These are phyloP conservation scores for Microtus obscurus DNA, from an alignment of 2,797 vertebrate species.

Conservation along the genomic window DNA sequence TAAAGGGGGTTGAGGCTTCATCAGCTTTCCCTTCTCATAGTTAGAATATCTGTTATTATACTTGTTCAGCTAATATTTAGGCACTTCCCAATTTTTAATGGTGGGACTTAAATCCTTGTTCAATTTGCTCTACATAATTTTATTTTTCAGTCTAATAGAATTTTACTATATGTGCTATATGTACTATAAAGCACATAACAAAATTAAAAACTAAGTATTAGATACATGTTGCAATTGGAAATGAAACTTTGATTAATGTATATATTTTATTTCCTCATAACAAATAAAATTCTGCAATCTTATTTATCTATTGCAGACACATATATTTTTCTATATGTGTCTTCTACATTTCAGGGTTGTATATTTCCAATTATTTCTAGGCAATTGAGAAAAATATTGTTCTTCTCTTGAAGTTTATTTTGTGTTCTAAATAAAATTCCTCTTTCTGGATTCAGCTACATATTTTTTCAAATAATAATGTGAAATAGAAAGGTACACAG, in stretches of 20 bases:
- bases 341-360: too few species aligned
- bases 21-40: background rate
- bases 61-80: background rate
- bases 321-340: too few species aligned
- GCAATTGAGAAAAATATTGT: too few species aligned
- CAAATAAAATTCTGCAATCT: background rate
- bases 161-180: background rate
- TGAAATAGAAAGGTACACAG: too few species aligned
- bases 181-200: background rate
- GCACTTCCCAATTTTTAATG: background rate
- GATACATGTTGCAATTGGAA: background rate
- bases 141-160: background rate
- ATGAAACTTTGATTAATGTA: background rate
- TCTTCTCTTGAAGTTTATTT: too few species aligned
- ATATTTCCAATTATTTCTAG: too few species aligned
- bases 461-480: too few species aligned
- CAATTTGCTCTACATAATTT: background rate
- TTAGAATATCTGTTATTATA: background rate
- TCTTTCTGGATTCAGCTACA: too few species aligned
- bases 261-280: background rate
- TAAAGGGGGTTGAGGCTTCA: background rate
- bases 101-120: background rate
- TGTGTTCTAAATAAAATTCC: too few species aligned
- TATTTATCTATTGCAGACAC: background rate
- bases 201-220: background rate